A percentile compares a stretch with the other conserved stretches of the same genome.
Evolutionary conservation across 1,140 invertebrate genomes (phyloP).

Genomic region (Caenorhabditis latens): DNA sequence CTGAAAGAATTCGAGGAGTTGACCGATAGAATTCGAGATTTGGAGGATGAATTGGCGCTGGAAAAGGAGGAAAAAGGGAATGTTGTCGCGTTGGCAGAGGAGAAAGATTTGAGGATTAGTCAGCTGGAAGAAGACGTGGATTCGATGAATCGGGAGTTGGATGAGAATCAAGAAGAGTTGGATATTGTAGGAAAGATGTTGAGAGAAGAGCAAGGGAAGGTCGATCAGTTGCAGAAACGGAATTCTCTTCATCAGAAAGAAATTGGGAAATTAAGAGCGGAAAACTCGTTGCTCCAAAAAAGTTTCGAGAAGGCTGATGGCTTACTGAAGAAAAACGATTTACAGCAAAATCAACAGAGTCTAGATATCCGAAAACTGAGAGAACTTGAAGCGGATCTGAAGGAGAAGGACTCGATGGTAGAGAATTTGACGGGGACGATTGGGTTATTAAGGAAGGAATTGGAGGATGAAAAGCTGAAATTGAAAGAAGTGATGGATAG

Average conservation of each 20-base stretch:
- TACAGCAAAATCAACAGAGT: conserved; percentile 24
- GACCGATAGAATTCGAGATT: background rate
- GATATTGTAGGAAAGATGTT: conserved; percentile 31
- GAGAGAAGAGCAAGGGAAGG: conserved; percentile 5
- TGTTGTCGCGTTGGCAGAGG: conserved; percentile 3
- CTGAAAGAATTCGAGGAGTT: background rate
- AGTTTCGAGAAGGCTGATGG: background rate
- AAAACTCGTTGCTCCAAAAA: background rate
- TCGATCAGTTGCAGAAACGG: conserved; percentile 30
- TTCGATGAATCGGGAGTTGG: background rate
- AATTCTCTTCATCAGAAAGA: conserved; percentile 1
- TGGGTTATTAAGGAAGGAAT: conserved; percentile 3
- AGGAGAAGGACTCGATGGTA: conserved; percentile 36
- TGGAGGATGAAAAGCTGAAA: conserved; percentile 29
- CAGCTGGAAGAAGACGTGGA: background rate
- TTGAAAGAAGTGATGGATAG: background rate
- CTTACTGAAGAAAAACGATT: background rate
- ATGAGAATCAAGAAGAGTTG: background rate
- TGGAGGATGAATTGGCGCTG: conserved; percentile 31
- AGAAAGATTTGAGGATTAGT: background rate
- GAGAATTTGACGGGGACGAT: conserved; percentile 13
- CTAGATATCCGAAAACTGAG: conserved; percentile 10
- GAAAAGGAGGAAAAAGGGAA: conserved; percentile 28
- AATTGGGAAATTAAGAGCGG: background rate
- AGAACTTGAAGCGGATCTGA: conserved; percentile 38